Evolutionary conservation across 2,113 vertebrate species (phyloP).

Genomic region (Varanus salvator): DNA sequence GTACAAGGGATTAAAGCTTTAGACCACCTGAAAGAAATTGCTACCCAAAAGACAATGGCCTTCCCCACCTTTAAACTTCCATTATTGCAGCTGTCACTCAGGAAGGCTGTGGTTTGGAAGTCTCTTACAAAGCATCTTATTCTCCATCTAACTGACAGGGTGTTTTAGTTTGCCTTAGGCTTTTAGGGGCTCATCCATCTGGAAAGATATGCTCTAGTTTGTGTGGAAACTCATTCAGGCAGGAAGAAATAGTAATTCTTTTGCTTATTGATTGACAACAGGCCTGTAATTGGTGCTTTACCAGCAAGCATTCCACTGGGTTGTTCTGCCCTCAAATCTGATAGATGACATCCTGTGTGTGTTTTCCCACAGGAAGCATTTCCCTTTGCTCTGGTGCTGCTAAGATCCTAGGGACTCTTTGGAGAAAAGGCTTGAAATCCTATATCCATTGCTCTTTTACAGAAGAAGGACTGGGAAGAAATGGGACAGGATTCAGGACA

Average conservation of each 20-base stretch:
- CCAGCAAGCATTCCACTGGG: constrained; percentile 31
- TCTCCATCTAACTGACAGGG: constrained; percentile 20
- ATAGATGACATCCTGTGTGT: constrained; percentile 37
- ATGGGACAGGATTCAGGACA: not conserved
- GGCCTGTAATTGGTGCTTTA: constrained; percentile 55
- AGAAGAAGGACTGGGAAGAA: not conserved
- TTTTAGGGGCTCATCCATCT: constrained; percentile 58
- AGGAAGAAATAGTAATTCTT: constrained; percentile 52
- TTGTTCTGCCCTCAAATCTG: not conserved
- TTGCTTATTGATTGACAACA: constrained; percentile 62
- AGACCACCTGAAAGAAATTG: constrained; percentile 62
- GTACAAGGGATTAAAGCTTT: constrained; percentile 40
- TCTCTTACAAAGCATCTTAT: constrained; percentile 58
- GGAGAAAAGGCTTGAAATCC: not conserved
- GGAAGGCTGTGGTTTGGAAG: constrained; percentile 14
- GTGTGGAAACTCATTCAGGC: constrained; percentile 25
- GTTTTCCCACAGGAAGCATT: constrained; percentile 25
- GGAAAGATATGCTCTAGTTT: constrained; percentile 28
- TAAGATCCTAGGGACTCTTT: not conserved
- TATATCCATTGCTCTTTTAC: not conserved
- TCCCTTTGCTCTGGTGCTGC: not conserved
- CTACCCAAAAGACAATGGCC: constrained; percentile 31
- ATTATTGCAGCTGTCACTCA: constrained; percentile 49
- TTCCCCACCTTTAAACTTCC: constrained; percentile 26
- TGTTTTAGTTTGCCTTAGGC: constrained; percentile 63